Evolutionary conservation across 1,140 invertebrate species (phyloP).

Genomic region (Sminthurinus signatus): DNA sequence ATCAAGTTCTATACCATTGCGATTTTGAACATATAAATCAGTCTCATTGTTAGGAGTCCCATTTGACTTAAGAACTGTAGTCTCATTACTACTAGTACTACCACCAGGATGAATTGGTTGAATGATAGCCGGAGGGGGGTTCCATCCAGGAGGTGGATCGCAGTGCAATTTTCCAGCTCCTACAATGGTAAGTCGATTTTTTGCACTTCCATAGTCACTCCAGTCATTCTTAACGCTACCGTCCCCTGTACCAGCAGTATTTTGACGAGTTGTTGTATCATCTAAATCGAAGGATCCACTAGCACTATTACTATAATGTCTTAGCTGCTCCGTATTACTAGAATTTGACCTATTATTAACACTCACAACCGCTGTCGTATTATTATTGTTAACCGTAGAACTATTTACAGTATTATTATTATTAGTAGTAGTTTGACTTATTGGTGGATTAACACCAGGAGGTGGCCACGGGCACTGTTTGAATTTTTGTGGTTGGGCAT

Average conservation of each 20-base stretch:
- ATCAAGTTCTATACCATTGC: slow-evolving; percentile 21
- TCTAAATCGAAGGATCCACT: too few relatives aligned
- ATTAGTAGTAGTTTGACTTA: background rate
- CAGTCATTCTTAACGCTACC: background rate
- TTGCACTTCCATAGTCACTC: slow-evolving; percentile 22
- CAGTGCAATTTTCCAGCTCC: slow-evolving; percentile 40
- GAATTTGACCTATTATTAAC: background rate
- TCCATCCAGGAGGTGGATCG: slow-evolving; percentile 39
- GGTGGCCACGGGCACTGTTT: slow-evolving; percentile 61
- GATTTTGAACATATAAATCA: slow-evolving; percentile 35
- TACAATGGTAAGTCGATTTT: slow-evolving; percentile 36
- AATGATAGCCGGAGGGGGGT: slow-evolving; percentile 4
- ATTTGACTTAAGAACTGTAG: background rate
- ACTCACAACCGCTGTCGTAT: background rate
- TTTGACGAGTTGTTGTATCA: too few relatives aligned
- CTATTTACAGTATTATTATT: too few relatives aligned
- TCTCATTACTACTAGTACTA: background rate
- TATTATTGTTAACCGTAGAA: too few relatives aligned
- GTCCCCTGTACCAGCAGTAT: background rate
- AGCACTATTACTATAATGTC: too few relatives aligned
- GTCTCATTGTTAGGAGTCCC: slow-evolving; percentile 24
- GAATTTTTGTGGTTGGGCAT: slow-evolving; percentile 66
- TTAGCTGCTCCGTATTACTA: too few relatives aligned
- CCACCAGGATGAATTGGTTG: background rate
- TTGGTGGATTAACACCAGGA: slow-evolving; percentile 18